phyloP scores from a whole-genome alignment of 2,113 vertebrate genomes.

The Prochilodus magdalenae region DNA sequence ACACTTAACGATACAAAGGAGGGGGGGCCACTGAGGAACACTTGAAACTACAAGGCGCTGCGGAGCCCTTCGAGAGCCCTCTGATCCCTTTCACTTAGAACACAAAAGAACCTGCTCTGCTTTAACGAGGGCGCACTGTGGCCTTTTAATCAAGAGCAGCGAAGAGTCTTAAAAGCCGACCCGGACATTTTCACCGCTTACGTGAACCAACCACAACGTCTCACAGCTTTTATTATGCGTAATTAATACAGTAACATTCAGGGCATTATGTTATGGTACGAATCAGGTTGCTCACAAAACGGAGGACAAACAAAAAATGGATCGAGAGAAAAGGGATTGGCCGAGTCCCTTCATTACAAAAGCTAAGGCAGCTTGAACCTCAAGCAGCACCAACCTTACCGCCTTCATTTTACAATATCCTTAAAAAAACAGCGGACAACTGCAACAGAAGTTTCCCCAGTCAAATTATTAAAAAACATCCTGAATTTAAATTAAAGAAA shows the following conservation, averaged over 20 bases:
- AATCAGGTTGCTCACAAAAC: slow-evolving; percentile 57
- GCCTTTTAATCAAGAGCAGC: not conserved
- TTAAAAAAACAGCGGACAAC: not conserved
- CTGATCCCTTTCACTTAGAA: not conserved
- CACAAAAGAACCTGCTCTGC: not conserved
- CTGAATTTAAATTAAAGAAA: not conserved
- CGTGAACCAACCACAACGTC: not conserved
- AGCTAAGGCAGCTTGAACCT: not conserved
- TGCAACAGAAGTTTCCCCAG: not conserved
- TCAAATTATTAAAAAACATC: not conserved
- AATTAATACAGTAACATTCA: slow-evolving; percentile 66
- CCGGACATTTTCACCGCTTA: not conserved
- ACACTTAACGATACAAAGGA: too few species aligned
- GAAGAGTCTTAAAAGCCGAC: not conserved
- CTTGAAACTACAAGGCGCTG: not conserved
- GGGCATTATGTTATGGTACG: slow-evolving; percentile 60
- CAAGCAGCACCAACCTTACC: not conserved
- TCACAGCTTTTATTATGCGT: slow-evolving; percentile 59
- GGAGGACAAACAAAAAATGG: slow-evolving; percentile 46
- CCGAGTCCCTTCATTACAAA: slow-evolving; percentile 49
- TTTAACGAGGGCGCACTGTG: not conserved
- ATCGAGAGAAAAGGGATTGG: slow-evolving; percentile 50
- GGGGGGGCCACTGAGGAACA: not conserved
- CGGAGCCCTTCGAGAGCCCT: too few species aligned
- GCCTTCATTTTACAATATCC: not conserved